Conservation (phyloP, 1,140 invertebrate species). For the Micrasema longulum region DNA sequence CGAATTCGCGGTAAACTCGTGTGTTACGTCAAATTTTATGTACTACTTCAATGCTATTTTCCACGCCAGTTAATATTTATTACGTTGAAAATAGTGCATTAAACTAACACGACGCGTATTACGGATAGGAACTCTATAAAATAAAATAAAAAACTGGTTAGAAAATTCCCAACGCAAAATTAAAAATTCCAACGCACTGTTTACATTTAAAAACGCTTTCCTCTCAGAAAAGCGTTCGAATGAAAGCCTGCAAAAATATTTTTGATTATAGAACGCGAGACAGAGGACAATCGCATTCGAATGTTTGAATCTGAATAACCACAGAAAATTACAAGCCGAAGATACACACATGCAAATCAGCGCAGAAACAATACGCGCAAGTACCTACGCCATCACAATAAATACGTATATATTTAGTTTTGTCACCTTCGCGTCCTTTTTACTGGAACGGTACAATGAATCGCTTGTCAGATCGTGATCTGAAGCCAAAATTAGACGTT, state of each 20-base stretch:
- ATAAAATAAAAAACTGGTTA: neutral
- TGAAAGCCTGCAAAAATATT: slow-evolving; percentile 2
- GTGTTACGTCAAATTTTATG: slow-evolving; percentile 24
- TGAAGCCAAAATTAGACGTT: slow-evolving; percentile 17
- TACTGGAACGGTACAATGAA: slow-evolving; percentile 23
- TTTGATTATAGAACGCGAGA: neutral
- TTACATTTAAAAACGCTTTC: slow-evolving; percentile 7
- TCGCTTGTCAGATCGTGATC: slow-evolving; percentile 31
- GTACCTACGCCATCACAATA: slow-evolving; percentile 16
- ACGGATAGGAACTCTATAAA: neutral
- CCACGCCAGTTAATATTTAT: slow-evolving; percentile 18
- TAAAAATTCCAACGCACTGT: neutral
- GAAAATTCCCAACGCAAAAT: too few species aligned
- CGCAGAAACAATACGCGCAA: slow-evolving; percentile 16
- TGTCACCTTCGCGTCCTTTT: slow-evolving; percentile 32
- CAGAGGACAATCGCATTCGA: slow-evolving; percentile 18
- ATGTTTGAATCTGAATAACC: slow-evolving; percentile 22
- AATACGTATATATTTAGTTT: neutral
- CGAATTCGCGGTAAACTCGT: slow-evolving; percentile 24
- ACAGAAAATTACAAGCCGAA: neutral
- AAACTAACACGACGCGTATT: neutral
- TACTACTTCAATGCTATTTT: slow-evolving; percentile 5
- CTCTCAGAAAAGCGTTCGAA: slow-evolving; percentile 25
- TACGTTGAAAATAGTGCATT: neutral
- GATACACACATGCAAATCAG: slow-evolving; percentile 15